Evolutionary conservation across 2,797 vertebrate genomes (phyloP), one percentile per base, ranked within the genome.

Genomic region (Etheostoma perlongum): DNA sequence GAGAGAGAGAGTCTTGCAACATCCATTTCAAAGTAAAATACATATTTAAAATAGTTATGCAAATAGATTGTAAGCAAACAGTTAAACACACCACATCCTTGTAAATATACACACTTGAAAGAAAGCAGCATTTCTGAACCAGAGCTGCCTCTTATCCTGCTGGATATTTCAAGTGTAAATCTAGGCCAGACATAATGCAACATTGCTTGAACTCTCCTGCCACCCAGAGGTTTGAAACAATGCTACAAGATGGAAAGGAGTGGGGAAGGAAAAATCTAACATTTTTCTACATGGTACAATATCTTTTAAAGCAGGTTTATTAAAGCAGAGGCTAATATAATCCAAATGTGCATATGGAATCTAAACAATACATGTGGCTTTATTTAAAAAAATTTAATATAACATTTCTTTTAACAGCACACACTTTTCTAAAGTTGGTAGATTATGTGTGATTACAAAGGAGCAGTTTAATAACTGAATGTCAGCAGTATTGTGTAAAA

Each of bases 121-220:
- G 69, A 87, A 89, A 79, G 70, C 76, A 79, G 72, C n/a, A 21
- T 76, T 84, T 86, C 61, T 86, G 59, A 64, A 79, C 27, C 67
- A 83, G 76, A 72, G 52, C 57, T 74, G 74, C 33, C 33, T 87
- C 58, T 65, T 57, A 60, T 78, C 54, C 78, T 71, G 58, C 57
- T 75, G 21, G 65, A 74, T 74, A 72, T 67, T 82, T 81, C 27
- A 67, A 69, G 7, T 40, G 58, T 27, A 61, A 81, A 86, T 76
- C 53, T 53, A 74, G 70, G 67, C 81, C 73, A 79, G 52, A 10
- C 6, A 0, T 55, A 44, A 54, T 18, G 33, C 60, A 53, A 25
- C 54, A 91, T 93, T 86, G 78, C 82, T 92, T 91, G 84, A 91
- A 83, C 93, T 85, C 82, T 92, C 61, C 90, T 92, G 92, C 93